phyloP scores from a whole-genome alignment of 1,140 invertebrate species.

The Atta texana region DNA sequence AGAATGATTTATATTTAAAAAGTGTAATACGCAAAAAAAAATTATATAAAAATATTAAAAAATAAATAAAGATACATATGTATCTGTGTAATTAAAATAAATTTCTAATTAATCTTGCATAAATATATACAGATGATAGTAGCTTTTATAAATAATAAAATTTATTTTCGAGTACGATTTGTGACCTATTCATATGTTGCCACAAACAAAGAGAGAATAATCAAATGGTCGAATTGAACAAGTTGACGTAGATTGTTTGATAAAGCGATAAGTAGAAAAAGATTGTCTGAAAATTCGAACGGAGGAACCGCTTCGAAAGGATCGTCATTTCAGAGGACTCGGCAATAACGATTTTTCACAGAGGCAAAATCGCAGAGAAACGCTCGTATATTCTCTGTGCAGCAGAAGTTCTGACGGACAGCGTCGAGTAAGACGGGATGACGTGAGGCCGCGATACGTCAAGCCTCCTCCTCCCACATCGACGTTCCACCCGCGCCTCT shows the following conservation, averaged over 20 bases:
- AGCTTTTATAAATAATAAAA: not conserved
- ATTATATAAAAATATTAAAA: not conserved
- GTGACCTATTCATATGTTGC: not conserved
- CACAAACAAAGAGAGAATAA: not conserved
- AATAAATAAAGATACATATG: not conserved
- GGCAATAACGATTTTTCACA: conserved; percentile 68
- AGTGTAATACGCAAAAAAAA: not conserved
- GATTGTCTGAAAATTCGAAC: conserved; percentile 46
- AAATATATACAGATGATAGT: not conserved
- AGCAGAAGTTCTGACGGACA: conserved; percentile 71
- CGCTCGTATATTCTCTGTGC: conserved; percentile 66
- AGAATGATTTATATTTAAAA: not conserved
- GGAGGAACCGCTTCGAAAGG: not conserved
- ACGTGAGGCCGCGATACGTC: conserved; percentile 76
- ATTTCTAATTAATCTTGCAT: not conserved
- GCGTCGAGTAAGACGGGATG: conserved; percentile 73
- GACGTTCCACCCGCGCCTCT: conserved; percentile 69
- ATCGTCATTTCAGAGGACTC: conserved; percentile 51
- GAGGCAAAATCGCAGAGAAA: conserved; percentile 53
- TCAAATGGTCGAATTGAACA: not conserved
- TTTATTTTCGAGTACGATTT: not conserved
- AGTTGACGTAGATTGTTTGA: conserved; percentile 6
- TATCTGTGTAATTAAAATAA: not conserved
- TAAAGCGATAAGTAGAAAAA: conserved; percentile 52
- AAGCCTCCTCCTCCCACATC: conserved; percentile 44